Base-by-base conservation (phyloP, 2,888 invertebrate species). In the Gortyna flavago region DNA sequence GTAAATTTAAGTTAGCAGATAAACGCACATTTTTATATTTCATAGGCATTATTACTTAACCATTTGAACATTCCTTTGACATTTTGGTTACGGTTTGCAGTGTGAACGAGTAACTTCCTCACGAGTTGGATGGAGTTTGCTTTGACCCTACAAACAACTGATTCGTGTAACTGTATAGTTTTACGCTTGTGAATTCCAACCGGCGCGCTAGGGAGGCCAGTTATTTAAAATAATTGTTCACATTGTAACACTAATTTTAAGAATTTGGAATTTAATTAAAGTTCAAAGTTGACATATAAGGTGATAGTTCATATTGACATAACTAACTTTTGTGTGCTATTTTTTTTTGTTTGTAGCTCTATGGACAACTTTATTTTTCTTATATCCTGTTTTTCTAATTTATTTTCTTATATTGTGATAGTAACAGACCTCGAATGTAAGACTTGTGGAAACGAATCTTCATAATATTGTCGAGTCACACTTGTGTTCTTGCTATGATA, bases 1-100 rank as follows among this genome's bases (percentile, higher is more conserved):
- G 92, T 96, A 95, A 96, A 95, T 96, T 96, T 96, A 96, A 96
- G 96, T 96, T 96, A 96, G 96, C 95, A 94, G 95, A 96, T 95
- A 95, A 93, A 95, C 94, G 95, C 96, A 96, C 95, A 95, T 95
- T 94, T 94, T 93, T 94, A 91, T 94, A 94, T 93, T 95, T 94
- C 95, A 96, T 96, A 96, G 96, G 96, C 96, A 95, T 96, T 95
- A 95, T 95, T 96, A 96, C 96, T 96, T 96, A 96, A 96, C 95
- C 94, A 94, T 95, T 95, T 93, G 94, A 95, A 96, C 96, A 96
- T 96, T 96, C 96, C 96, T 96, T 95, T 95, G 95, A 95, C 95
- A 94, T 93, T 93, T 95, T 92, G 95, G 95, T 95, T 95, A 94
- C 90, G 92, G 93, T 90, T 92, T 91, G 92, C 94, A 91, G 85